These are phyloP conservation scores for Drosophila sucinea DNA, from an alignment of 1,140 invertebrate genomes.

Conservation along the genomic window DNA sequence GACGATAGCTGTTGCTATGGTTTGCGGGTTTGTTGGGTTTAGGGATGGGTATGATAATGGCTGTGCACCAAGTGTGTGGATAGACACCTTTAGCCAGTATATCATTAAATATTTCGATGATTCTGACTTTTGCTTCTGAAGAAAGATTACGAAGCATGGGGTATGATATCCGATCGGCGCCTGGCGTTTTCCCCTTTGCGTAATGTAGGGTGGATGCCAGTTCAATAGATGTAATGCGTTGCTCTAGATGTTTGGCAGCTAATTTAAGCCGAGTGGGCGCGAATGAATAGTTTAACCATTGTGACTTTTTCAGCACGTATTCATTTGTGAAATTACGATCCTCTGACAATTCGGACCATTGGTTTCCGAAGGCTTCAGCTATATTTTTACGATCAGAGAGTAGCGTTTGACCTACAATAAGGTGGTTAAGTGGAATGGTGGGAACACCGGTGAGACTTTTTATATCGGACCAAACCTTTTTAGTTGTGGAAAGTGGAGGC, in stretches of 20 bases:
- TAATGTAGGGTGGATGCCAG: conserved; percentile 1
- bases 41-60: conserved; percentile 14
- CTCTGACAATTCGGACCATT: conserved; percentile 1
- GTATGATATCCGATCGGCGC: conserved; percentile 3
- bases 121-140: not conserved
- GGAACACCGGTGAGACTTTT: conserved; percentile 20
- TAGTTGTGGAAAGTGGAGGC: not conserved
- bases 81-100: too few relatives aligned
- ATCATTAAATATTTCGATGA: conserved; percentile 7
- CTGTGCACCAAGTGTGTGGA: conserved; percentile 20
- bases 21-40: conserved; percentile 22
- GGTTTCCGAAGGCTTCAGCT: not conserved
- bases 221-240: conserved; percentile 12
- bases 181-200: conserved; percentile 11
- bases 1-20: not conserved
- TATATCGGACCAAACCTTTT: conserved; percentile 22
- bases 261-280: not conserved
- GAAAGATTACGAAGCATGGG: conserved; percentile 8
- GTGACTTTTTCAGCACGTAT: conserved; percentile 1
- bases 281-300: conserved; percentile 1
- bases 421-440: not conserved
- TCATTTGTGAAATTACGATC: conserved; percentile 10
- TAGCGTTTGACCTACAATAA: not conserved
- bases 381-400: not conserved
- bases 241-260: conserved; percentile 12